Percentiles rank a stretch among this genome's conserved stretches.
These are phyloP conservation scores for Achatina immaculata DNA, from an alignment of 1,140 invertebrate species.

Conservation along the genomic window DNA sequence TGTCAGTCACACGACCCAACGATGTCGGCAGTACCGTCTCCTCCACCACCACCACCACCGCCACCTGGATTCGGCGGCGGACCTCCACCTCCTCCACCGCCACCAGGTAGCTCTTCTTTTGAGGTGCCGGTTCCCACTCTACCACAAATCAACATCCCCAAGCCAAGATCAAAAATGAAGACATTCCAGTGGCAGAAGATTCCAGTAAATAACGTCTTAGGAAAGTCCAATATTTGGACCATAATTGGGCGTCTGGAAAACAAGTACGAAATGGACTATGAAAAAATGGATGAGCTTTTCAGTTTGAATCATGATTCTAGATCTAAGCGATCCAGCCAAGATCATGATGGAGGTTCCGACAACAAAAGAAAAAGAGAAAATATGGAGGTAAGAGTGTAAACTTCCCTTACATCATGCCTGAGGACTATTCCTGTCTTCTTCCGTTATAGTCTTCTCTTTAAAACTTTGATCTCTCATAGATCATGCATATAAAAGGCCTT, in stretches of 20 bases:
- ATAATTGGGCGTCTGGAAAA: conserved; percentile 87
- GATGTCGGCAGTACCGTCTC: conserved; percentile 68
- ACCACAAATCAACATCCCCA: conserved; percentile 67
- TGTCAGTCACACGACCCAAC: conserved; percentile 46
- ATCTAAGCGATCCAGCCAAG: conserved; percentile 16
- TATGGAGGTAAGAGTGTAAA: conserved; percentile 59
- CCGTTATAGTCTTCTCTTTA: too few relatives aligned
- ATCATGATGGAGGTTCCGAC: conserved; percentile 46
- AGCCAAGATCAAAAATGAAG: conserved; percentile 64
- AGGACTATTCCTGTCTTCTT: too few relatives aligned
- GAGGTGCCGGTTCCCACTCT: conserved; percentile 43
- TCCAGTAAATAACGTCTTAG: conserved; percentile 59
- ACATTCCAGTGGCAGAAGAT: conserved; percentile 70
- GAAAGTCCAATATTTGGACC: conserved; percentile 79
- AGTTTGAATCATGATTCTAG: conserved; percentile 45
- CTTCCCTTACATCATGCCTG: too few relatives aligned
- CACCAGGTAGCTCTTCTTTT: conserved; percentile 12
- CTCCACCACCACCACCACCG: conserved; percentile 55
- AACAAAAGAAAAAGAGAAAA: conserved; percentile 66
- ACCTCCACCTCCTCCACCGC: conserved; percentile 42
- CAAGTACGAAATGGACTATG: conserved; percentile 73
- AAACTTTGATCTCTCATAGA: too few relatives aligned
- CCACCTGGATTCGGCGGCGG: conserved; percentile 48
- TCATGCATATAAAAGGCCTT: too few relatives aligned
- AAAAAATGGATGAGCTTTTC: conserved; percentile 67